phyloP scores from a whole-genome alignment of 2,113 vertebrate species.

The Sinocyclocheilus anophthalmus region DNA sequence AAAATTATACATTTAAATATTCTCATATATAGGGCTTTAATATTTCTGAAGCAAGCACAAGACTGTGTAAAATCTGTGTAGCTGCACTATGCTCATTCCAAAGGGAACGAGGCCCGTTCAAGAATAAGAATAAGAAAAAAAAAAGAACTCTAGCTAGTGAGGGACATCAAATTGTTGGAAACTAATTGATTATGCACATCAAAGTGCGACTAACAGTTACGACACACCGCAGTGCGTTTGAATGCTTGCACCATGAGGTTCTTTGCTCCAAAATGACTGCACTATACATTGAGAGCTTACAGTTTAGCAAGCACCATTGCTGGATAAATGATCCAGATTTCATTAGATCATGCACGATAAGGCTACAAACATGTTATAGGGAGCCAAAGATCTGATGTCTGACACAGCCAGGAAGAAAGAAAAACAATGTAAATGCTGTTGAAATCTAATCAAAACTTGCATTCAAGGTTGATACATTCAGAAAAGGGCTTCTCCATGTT shows the following conservation, averaged over 20 bases:
- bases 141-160: constrained; percentile 39
- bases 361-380: constrained; percentile 55
- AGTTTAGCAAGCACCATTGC: constrained; percentile 64
- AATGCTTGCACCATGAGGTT: constrained; percentile 50
- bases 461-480: constrained; percentile 45
- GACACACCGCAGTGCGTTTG: constrained; percentile 21
- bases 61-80: constrained; percentile 59
- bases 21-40: constrained; percentile 57
- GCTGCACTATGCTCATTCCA: constrained; percentile 60
- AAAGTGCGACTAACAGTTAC: too few species aligned
- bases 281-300: constrained; percentile 43
- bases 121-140: not conserved
- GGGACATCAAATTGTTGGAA: constrained; percentile 45
- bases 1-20: constrained; percentile 59
- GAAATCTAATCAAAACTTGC: constrained; percentile 41
- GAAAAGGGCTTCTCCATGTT: constrained; percentile 31
- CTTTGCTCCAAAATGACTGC: constrained; percentile 52
- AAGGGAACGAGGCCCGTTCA: constrained; percentile 56
- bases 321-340: constrained; percentile 56
- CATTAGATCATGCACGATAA: constrained; percentile 58
- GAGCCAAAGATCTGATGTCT: constrained; percentile 59
- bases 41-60: constrained; percentile 64
- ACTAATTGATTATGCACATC: not conserved
- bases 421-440: not conserved
- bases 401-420: constrained; percentile 27